Base-by-base conservation (phyloP, 92 coral and sea anemone species). In the Zoanthus solanderi region DNA sequence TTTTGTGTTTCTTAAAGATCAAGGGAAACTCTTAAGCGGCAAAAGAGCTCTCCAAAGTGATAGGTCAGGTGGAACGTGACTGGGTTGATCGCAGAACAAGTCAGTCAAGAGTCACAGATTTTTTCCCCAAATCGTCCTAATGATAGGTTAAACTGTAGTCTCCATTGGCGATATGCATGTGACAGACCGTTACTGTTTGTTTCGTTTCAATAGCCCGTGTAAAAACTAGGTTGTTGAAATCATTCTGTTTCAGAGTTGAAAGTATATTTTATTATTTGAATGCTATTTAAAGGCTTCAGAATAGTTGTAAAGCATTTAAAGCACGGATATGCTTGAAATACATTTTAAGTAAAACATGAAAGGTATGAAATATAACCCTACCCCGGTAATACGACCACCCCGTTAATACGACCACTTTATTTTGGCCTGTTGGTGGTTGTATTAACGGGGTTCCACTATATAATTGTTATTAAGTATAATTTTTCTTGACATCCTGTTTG, bases 21-120 rank as follows among this genome's bases (percentile, higher is more conserved):
- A 81, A 81, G 73, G 85, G 85, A 80, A 80, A 79, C 71, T 80
- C 85, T 54, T 50, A 79, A 53, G 71, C 85, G 0, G 46, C 86
- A 57, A 61, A 81, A 30, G 28, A 81, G 48, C 72, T 81, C 48
- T 44, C 86, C 53, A 57, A 63, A 81, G 74, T 81, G 32, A 81
- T 81, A 31, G 50, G 76, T 72, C 76, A 72, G 76, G 76, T 72
- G 52, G 17, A 72, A 72, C 32, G 76, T 72, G 76, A 72, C 76
- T 72, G 76, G 76, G 48, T 72, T 72, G 76, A 72, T 53, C 7
- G 76, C 76, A 72, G 50, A 34, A 72, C 76, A 37, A 37, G 48
- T 12, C 75, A 71, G 75, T 71, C 15, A 71, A 71, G 46, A 71
- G 75, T 71, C 46, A 71, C 75, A 71, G 75, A 71, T 73, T 73